Base-by-base conservation (phyloP, 2,888 invertebrate genomes). In the Phortica okadai region DNA sequence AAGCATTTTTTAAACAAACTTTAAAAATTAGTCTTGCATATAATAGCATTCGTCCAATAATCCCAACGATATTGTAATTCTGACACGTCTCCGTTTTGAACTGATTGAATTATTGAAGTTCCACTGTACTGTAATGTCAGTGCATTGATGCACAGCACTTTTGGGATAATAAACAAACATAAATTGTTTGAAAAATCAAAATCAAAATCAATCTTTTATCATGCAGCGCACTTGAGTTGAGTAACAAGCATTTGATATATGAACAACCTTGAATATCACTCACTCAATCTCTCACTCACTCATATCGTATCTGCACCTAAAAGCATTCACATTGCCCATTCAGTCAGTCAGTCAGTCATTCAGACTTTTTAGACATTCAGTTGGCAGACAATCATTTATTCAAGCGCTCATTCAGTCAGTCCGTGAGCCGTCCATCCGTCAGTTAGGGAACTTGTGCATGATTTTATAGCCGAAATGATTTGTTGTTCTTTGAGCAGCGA, bases 141-240 rank as follows among this genome's bases (percentile, higher is more conserved):
- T 21, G 21, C 21, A 21, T 21, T 21, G 33, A 33, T 33, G 33
- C 33, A 33, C 4, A 33, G 33, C 1, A 33, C 33, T 33, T 33
- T 33, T 33, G 33, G 33, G 33, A 33, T 33, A 33, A 33, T 5
- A 33, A 33, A 33, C 33, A 33, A 33, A 2, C 4, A 4, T 4
- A 33, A 33, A 33, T 4, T 33, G 33, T 33, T 33, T 33, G 33
- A 54, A 54, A 54, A 54, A 54, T 6, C 2, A 2, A 54, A 54
- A 54, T 54, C n/a, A n/a, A 54, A 54, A 54, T 54, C 54, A 64
- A 64, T 64, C 64, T 64, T 64, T 64, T 64, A 64, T 64, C 41
- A 54, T 54, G 54, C 54, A n/a, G 10, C n/a, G 64, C 64, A 50
- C 45, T 69, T 50, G n/a, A 14, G 45, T 45, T 21, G 5, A 16